phyloP scores from a whole-genome alignment of 2,113 vertebrate genomes.

The Notarius quadriscutis region DNA sequence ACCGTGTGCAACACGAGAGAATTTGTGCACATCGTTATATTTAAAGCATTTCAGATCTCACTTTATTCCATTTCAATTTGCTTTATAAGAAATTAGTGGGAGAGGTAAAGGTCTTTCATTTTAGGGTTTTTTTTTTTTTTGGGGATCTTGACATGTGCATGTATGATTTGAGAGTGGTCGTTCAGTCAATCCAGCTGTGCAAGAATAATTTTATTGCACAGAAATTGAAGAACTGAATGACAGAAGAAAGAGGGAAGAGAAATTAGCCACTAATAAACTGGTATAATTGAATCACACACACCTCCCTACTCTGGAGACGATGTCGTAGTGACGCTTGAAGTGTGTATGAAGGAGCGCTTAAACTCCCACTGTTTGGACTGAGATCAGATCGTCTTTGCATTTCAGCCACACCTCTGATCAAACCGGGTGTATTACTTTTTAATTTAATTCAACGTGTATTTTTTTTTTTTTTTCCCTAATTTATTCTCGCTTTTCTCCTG shows the following conservation, averaged over 20 bases:
- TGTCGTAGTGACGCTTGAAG: slow-evolving; percentile 55
- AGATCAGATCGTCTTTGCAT: slow-evolving; percentile 60
- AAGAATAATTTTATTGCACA: slow-evolving; percentile 56
- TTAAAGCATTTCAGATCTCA: slow-evolving; percentile 68
- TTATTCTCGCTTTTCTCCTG: slow-evolving; percentile 55
- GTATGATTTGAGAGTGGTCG: slow-evolving; percentile 54
- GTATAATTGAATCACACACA: slow-evolving; percentile 61
- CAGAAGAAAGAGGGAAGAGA: slow-evolving; percentile 42
- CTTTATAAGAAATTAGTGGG: slow-evolving; percentile 54
- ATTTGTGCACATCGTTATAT: slow-evolving; percentile 74
- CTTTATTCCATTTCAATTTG: slow-evolving; percentile 65
- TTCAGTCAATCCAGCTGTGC: slow-evolving; percentile 35
- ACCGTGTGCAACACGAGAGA: slow-evolving; percentile 59
- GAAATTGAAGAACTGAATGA: slow-evolving; percentile 32
- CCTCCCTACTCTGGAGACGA: slow-evolving; percentile 42
- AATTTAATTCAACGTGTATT: slow-evolving; percentile 71
- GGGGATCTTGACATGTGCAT: slow-evolving; percentile 54
- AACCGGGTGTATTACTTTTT: slow-evolving; percentile 66
- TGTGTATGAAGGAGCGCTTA: slow-evolving; percentile 65
- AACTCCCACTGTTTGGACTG: slow-evolving; percentile 58
- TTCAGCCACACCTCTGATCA: slow-evolving; percentile 66
- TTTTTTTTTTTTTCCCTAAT: slow-evolving; percentile 61
- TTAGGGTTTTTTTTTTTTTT: slow-evolving; percentile 57
- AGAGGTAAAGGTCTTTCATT: slow-evolving; percentile 71
- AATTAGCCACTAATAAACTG: slow-evolving; percentile 71